phyloP scores from a whole-genome alignment of 2,113 vertebrate genomes.

The Nothocercus julius region DNA sequence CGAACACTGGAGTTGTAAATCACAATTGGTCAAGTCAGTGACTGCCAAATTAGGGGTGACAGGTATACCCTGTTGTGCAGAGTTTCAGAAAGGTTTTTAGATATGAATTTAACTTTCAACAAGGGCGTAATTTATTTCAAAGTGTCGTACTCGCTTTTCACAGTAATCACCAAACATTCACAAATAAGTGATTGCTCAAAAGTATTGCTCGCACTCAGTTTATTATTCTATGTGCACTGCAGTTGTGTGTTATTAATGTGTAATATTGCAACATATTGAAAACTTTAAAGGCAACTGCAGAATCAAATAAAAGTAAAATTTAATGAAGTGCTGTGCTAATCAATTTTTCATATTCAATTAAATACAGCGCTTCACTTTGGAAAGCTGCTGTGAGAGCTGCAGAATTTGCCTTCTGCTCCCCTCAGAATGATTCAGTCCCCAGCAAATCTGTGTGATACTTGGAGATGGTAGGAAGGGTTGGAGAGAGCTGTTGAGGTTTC shows the following conservation, averaged over 20 bases:
- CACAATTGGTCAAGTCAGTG: background rate
- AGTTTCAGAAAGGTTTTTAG: constrained; percentile 5
- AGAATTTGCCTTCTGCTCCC: background rate
- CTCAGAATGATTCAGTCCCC: background rate
- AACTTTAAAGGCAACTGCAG: background rate
- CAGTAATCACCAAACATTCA: background rate
- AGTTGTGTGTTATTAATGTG: background rate
- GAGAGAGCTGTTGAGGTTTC: background rate
- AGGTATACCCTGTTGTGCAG: background rate
- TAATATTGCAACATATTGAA: background rate
- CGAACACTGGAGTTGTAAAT: constrained; percentile 23
- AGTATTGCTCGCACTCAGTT: background rate
- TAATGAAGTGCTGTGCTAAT: constrained; percentile 2
- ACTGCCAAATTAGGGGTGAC: constrained; percentile 14
- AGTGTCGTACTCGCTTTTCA: background rate
- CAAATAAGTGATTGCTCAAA: background rate
- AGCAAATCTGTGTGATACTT: fast-evolving
- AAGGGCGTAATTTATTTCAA: constrained; percentile 21
- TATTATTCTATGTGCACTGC: background rate
- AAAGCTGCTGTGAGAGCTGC: background rate
- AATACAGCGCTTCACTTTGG: constrained; percentile 21
- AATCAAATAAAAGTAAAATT: constrained; percentile 8
- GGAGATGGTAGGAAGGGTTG: background rate
- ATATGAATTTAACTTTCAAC: constrained; percentile 21
- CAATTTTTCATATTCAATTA: constrained; percentile 55